Conservation (phyloP, 2,113 vertebrate species). For the Pteropus alecto region DNA sequence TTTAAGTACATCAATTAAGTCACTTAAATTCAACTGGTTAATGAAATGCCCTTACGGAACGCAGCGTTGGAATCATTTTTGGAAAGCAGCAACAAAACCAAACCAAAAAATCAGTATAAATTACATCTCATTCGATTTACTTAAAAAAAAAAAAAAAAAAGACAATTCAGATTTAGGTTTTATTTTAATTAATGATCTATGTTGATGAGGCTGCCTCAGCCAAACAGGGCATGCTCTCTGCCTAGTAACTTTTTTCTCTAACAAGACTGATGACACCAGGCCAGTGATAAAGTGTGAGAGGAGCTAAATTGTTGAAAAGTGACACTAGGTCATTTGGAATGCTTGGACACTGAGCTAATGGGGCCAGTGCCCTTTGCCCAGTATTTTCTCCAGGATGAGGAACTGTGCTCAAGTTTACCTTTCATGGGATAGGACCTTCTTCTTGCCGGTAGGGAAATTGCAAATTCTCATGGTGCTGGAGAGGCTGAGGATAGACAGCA, state of each 20-base stretch:
- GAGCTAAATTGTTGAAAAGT: neutral
- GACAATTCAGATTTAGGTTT: neutral
- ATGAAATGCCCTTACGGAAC: slow-evolving; percentile 57
- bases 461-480: neutral
- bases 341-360: neutral
- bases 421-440: neutral
- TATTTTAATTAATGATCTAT: slow-evolving; percentile 34
- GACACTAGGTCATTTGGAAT: neutral
- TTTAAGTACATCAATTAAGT: slow-evolving; percentile 70
- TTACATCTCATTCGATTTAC: slow-evolving; percentile 40
- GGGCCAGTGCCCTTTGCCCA: neutral
- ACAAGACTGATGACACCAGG: neutral
- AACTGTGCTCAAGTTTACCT: neutral
- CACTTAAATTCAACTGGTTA: slow-evolving; percentile 63
- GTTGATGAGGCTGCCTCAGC: neutral
- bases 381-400: neutral
- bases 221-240: neutral
- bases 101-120: slow-evolving; percentile 33
- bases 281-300: neutral
- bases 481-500: neutral
- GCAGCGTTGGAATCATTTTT: neutral
- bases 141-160: neutral
- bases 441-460: neutral
- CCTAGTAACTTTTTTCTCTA: neutral
- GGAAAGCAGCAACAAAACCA: neutral